Evolutionary conservation across 2,113 vertebrate genomes (phyloP).

Genomic region (Chaenogobius annularis): DNA sequence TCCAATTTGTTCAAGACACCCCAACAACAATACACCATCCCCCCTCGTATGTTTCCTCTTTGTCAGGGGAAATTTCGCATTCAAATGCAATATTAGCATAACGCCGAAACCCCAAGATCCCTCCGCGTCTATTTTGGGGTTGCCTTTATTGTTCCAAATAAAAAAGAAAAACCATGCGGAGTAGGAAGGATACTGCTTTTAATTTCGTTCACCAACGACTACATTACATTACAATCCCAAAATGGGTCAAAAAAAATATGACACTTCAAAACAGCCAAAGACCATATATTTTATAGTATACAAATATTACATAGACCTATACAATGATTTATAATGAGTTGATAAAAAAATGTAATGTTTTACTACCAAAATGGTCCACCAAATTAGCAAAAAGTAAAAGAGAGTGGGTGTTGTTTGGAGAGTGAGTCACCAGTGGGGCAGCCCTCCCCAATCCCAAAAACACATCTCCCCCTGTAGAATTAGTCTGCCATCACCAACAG

Average conservation of each 20-base stretch:
- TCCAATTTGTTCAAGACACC: constrained; percentile 31
- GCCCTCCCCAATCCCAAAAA: constrained; percentile 51
- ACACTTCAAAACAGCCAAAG: constrained; percentile 57
- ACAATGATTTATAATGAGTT: constrained; percentile 49
- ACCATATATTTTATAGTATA: constrained; percentile 41
- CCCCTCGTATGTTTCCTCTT: constrained; percentile 43
- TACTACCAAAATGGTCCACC: constrained; percentile 13
- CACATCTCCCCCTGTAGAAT: constrained; percentile 54
- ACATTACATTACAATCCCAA: constrained; percentile 41
- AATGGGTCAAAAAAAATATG: constrained; percentile 33
- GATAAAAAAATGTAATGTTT: constrained; percentile 1
- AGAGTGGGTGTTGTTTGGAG: constrained; percentile 9
- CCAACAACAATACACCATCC: constrained; percentile 33
- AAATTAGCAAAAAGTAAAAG: neutral
- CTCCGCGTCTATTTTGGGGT: constrained; percentile 23
- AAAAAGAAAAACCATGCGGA: neutral
- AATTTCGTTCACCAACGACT: constrained; percentile 51
- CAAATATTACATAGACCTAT: constrained; percentile 55
- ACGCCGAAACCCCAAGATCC: constrained; percentile 37
- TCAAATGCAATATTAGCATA: constrained; percentile 63
- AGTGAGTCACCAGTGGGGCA: constrained; percentile 45
- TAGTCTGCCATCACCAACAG: constrained; percentile 25
- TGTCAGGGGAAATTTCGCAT: constrained; percentile 64
- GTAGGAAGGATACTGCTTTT: constrained; percentile 20
- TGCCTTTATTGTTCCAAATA: neutral